A percentile compares a stretch with the other conserved stretches of the same genome.
phyloP scores from a whole-genome alignment of 2,888 invertebrate species.

The Adela reaumurella region DNA sequence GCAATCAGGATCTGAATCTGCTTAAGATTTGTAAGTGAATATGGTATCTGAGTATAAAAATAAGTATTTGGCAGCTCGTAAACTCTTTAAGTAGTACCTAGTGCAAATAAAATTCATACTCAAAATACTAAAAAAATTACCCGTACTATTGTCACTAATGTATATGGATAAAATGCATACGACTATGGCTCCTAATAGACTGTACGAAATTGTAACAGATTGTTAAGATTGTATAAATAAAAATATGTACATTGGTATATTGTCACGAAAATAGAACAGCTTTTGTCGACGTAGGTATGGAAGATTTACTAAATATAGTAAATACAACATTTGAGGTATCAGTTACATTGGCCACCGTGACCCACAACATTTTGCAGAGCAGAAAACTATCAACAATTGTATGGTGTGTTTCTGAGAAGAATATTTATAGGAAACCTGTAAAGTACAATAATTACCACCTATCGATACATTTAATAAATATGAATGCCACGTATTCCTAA shows the following conservation, averaged over 20 bases:
- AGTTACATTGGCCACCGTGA: not conserved
- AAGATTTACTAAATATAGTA: not conserved
- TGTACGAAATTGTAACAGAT: not conserved
- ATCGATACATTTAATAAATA: slow-evolving; percentile 46
- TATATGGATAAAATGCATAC: not conserved
- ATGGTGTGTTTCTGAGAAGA: slow-evolving; percentile 36
- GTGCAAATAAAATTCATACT: no score
- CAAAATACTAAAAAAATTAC: not conserved
- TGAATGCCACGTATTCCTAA: slow-evolving; percentile 54
- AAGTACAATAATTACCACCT: slow-evolving; percentile 25
- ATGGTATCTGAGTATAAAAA: not conserved
- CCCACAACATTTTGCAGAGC: no score
- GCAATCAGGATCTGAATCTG: no score
- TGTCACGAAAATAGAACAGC: not conserved
- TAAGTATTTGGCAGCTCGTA: not conserved
- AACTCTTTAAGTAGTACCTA: not conserved
- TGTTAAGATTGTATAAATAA: not conserved
- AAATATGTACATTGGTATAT: not conserved
- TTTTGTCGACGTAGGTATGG: not conserved
- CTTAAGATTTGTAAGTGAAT: not conserved
- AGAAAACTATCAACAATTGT: slow-evolving; percentile 33
- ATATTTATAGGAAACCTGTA: slow-evolving; percentile 32
- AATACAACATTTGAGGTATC: slow-evolving; percentile 1
- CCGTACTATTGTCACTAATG: not conserved
- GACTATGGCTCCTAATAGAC: not conserved